Conservation (phyloP, 2,113 vertebrate genomes). For the Phylloscopus whistleri region DNA sequence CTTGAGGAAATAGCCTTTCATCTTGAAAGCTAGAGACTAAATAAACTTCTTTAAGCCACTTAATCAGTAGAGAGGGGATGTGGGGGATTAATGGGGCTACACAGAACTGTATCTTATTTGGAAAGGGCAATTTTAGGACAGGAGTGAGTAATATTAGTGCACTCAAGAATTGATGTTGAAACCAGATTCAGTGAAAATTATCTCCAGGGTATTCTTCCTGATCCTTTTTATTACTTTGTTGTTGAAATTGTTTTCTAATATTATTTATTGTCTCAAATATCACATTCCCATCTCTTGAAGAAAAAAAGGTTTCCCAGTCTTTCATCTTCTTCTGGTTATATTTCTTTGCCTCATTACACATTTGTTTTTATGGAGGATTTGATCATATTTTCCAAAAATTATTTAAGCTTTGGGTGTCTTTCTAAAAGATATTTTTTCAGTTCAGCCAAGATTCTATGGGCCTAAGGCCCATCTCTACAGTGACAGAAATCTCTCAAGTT, state of each 20-base stretch:
- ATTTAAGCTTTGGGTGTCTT: conserved; percentile 30
- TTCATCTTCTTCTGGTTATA: conserved; percentile 34
- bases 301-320: conserved; percentile 26
- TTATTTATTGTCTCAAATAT: conserved; percentile 50
- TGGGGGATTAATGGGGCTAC: neutral
- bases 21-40: conserved; percentile 16
- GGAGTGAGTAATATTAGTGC: neutral
- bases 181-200: neutral
- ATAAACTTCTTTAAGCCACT: conserved; percentile 10
- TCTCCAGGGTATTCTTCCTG: conserved; percentile 1
- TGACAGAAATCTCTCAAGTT: conserved; percentile 39
- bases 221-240: conserved; percentile 49
- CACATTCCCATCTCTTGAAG: conserved; percentile 1
- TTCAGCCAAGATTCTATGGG: conserved; percentile 41
- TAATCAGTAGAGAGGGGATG: conserved; percentile 19
- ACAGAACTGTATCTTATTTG: neutral
- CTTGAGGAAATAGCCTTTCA: neutral
- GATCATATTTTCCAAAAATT: conserved; percentile 50
- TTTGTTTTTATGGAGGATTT: conserved; percentile 46
- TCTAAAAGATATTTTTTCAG: conserved; percentile 20
- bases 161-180: conserved; percentile 21
- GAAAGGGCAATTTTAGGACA: neutral
- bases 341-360: conserved; percentile 28
- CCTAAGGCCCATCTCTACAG: neutral
- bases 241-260: conserved; percentile 28